phyloP scores from a whole-genome alignment of 1,140 invertebrate genomes.

The Diuraphis noxia region DNA sequence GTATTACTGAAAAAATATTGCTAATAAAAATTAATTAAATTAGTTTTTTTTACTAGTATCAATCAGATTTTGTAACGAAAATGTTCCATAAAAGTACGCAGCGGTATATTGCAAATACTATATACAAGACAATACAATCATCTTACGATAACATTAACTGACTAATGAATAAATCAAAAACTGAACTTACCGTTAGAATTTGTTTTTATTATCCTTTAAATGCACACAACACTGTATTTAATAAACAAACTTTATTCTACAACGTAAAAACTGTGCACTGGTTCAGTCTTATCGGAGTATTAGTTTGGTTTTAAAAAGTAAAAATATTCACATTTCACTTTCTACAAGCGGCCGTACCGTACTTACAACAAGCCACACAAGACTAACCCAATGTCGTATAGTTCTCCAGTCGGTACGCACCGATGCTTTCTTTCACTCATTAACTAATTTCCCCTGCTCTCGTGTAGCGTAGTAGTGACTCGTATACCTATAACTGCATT shows the following conservation, averaged over 20 bases:
- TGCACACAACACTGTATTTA: neutral
- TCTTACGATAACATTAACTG: neutral
- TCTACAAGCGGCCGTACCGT: slow-evolving; percentile 18
- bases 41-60: neutral
- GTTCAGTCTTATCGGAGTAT: slow-evolving; percentile 12
- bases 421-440: slow-evolving; percentile 52
- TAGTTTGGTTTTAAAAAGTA: slow-evolving; percentile 21
- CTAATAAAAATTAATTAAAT: neutral
- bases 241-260: neutral
- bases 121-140: neutral
- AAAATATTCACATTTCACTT: slow-evolving; percentile 52
- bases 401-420: slow-evolving; percentile 21
- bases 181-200: neutral
- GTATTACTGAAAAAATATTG: neutral
- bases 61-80: neutral
- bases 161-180: neutral
- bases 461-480: neutral
- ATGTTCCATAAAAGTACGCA: neutral
- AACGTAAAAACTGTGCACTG: neutral
- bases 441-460: slow-evolving; percentile 49
- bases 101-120: neutral
- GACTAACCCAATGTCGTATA: slow-evolving; percentile 29
- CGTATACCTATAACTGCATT: neutral
- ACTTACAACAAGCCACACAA: slow-evolving; percentile 44
- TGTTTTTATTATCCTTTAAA: neutral